A percentile compares a stretch with the other conserved stretches of the same genome.
Conservation (phyloP, 2,113 vertebrate genomes). For the Colossoma macropomum region DNA sequence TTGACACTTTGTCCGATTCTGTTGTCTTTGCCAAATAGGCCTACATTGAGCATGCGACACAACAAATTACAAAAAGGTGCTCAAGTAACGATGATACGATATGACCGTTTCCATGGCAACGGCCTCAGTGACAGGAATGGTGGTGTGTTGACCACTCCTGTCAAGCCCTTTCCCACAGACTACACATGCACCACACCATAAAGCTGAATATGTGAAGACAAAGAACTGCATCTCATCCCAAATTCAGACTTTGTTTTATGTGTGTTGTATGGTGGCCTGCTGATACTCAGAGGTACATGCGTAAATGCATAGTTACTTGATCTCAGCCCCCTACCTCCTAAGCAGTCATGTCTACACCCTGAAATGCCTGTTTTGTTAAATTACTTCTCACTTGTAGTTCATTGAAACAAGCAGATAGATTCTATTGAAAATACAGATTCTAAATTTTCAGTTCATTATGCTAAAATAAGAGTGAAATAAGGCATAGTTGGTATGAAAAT, state of each 20-base stretch:
- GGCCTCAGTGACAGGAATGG: conserved; percentile 13
- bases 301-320: not conserved
- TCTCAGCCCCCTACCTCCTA: too few relatives aligned
- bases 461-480: too few relatives aligned
- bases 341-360: too few relatives aligned
- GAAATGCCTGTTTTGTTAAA: too few relatives aligned
- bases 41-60: conserved; percentile 30
- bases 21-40: conserved; percentile 19
- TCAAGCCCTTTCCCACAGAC: not conserved
- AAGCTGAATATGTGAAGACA: not conserved
- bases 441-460: too few relatives aligned
- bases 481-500: too few relatives aligned
- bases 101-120: conserved; percentile 50
- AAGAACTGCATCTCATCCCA: not conserved
- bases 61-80: conserved; percentile 47
- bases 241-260: not conserved
- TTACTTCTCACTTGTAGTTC: too few relatives aligned
- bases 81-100: conserved; percentile 38
- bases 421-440: too few relatives aligned
- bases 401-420: too few relatives aligned
- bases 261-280: not conserved
- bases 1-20: conserved; percentile 23
- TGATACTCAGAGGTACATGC: not conserved
- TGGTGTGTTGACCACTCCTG: not conserved
- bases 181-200: not conserved